Percentiles rank a stretch among this genome's conserved stretches.
Evolutionary conservation across 2,888 invertebrate species (phyloP).

Genomic region (Hermaeophaga mercurialis): DNA sequence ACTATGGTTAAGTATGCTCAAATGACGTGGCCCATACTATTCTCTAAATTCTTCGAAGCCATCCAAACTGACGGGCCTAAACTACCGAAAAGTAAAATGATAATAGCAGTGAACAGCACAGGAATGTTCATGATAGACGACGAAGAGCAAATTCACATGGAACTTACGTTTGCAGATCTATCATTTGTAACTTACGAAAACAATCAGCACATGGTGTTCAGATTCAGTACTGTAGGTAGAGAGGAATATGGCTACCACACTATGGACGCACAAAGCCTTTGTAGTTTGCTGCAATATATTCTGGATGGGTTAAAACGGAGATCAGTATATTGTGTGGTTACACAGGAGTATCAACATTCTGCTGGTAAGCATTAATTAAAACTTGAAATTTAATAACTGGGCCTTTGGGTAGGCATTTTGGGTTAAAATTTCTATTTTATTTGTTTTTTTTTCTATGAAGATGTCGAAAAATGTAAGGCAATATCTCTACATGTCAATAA

Average conservation of each 20-base stretch:
- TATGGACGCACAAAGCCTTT: conserved; percentile 84
- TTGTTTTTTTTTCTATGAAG: too few relatives aligned
- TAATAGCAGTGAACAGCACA: conserved; percentile 93
- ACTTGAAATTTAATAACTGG: too few relatives aligned
- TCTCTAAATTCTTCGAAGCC: conserved; percentile 93
- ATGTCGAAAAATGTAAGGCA: too few relatives aligned
- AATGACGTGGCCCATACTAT: conserved; percentile 91
- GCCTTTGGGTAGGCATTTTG: too few relatives aligned
- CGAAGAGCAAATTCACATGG: conserved; percentile 86
- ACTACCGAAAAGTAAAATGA: conserved; percentile 73
- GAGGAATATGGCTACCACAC: conserved; percentile 92
- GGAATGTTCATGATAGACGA: conserved; percentile 93
- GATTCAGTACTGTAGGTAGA: conserved; percentile 80
- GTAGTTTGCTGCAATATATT: conserved; percentile 80
- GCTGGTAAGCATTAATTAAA: conserved; percentile 29
- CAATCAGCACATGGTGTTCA: conserved; percentile 64
- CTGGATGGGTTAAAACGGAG: conserved; percentile 85
- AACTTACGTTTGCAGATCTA: conserved; percentile 86
- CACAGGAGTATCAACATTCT: conserved; percentile 61
- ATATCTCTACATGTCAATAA: too few relatives aligned
- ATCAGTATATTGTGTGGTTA: conserved; percentile 82
- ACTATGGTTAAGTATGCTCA: conserved; percentile 89
- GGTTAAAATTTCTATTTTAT: too few relatives aligned
- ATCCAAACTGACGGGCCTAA: conserved; percentile 60
- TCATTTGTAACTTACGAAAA: conserved; percentile 71